Evolutionary conservation across 2,113 vertebrate species (phyloP).

Genomic region (Hippoglossus stenolepis): DNA sequence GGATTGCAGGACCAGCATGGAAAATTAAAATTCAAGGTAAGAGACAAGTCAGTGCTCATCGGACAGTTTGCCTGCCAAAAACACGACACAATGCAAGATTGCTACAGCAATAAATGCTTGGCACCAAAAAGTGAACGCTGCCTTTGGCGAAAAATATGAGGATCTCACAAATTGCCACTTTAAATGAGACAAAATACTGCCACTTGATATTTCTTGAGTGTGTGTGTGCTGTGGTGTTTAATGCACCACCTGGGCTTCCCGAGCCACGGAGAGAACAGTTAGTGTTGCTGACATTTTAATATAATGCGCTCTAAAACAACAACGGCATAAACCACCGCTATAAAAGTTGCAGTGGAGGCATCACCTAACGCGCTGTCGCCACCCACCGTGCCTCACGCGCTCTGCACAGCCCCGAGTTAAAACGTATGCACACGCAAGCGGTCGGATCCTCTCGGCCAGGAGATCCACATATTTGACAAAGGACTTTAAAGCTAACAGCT

Average conservation of each 20-base stretch:
- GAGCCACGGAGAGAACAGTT: conserved; percentile 55
- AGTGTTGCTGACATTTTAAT: conserved; percentile 68
- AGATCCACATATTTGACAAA: conserved; percentile 61
- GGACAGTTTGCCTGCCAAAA: conserved; percentile 33
- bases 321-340: conserved; percentile 33
- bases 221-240: conserved; percentile 58
- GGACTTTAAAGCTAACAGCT: conserved; percentile 72
- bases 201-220: conserved; percentile 56
- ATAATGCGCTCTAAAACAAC: conserved; percentile 53
- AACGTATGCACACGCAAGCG: conserved; percentile 39
- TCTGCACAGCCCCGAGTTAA: conserved; percentile 20
- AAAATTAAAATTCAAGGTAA: conserved; percentile 37
- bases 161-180: conserved; percentile 65
- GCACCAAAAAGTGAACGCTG: conserved; percentile 24
- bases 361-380: conserved; percentile 35
- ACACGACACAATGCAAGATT: conserved; percentile 25
- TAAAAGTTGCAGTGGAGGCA: conserved; percentile 41
- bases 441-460: conserved; percentile 48
- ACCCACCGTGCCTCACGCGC: conserved; percentile 18
- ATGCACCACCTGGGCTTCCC: conserved; percentile 62
- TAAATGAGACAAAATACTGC: conserved; percentile 57
- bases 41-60: conserved; percentile 42
- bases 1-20: conserved; percentile 19
- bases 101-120: conserved; percentile 44
- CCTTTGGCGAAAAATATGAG: conserved; percentile 44